Evolutionary conservation across 2,888 invertebrate genomes (phyloP), one percentile per base, ranked within the genome.

Genomic region (Chrysolina americana): DNA sequence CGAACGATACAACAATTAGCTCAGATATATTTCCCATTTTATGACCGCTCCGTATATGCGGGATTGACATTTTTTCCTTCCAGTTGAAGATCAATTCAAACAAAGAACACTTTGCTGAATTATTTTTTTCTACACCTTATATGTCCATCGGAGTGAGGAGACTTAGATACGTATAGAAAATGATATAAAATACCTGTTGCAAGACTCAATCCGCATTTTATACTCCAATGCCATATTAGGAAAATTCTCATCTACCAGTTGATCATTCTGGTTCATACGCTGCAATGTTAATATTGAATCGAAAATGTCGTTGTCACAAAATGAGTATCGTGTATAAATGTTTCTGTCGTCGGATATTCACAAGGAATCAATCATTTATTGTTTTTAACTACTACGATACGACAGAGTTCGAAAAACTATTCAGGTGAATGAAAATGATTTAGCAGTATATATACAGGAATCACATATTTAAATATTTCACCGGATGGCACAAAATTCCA

Each of bases 131-230:
- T n/a, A 17, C 28, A 36, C 59, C 59, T 23, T 59, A 59, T 36
- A 59, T 28, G 59, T 59, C 59, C 59, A 17, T 59, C 23, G 59
- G 36, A 59, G 59, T 28, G 36, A 59, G 59, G 36, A 36, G 59
- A 36, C 59, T 59, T 59, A 59, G 59, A 59, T 59, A 59, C 59
- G 59, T 59, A 59, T 59, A 59, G 59, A 59, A 59, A 59, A 59
- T 59, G 59, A 59, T 66, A 66, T 66, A 50, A 50, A 66, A 66
- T 66, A 66, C 66, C 50, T 66, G 66, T 28, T 66, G 19, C 50
- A 50, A 66, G 65, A 66, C 21, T 48, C 65, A 66, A 48, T 66
- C 66, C 66, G 50, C 66, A 66, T 50, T 66, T 66, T 23, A 48
- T 50, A 36, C 48, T 66, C 15, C n/a, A 15, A 66, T 36, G 28